phyloP scores from a whole-genome alignment of 2,113 vertebrate genomes.

The Cyanoliseus patagonus region DNA sequence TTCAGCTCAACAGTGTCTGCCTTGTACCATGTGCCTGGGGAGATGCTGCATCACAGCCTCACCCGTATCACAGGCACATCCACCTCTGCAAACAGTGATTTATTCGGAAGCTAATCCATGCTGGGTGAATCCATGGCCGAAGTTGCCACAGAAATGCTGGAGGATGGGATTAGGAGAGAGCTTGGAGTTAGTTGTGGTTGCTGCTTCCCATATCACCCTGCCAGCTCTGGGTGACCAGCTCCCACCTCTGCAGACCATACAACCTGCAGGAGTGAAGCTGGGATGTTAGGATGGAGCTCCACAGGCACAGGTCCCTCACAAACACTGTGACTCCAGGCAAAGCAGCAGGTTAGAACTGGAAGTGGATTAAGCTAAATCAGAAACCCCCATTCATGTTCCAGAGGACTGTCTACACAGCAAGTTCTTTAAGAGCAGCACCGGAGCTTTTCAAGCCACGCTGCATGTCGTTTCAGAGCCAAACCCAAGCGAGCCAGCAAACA shows the following conservation, averaged over 20 bases:
- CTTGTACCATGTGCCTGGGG: rapidly evolving
- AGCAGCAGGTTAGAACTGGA: not conserved
- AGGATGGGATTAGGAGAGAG: not conserved
- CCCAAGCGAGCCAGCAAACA: not conserved
- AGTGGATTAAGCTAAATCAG: not conserved
- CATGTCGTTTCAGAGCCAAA: not conserved
- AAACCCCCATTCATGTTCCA: not conserved
- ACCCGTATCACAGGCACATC: not conserved
- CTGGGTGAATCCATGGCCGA: not conserved
- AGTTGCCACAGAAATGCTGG: not conserved
- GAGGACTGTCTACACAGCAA: not conserved
- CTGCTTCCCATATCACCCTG: not conserved
- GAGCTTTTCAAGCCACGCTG: not conserved
- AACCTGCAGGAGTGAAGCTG: not conserved
- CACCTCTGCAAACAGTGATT: not conserved
- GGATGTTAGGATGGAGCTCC: not conserved
- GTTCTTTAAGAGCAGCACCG: not conserved
- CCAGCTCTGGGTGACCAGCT: not conserved
- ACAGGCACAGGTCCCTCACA: not conserved
- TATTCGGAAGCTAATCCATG: not conserved
- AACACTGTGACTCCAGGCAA: not conserved
- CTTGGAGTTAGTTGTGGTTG: not conserved
- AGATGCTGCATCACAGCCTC: not conserved
- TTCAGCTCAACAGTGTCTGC: not conserved
- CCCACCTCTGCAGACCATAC: not conserved